Base-by-base conservation (phyloP, 2,113 vertebrate species). In the Dipodomys merriami region DNA sequence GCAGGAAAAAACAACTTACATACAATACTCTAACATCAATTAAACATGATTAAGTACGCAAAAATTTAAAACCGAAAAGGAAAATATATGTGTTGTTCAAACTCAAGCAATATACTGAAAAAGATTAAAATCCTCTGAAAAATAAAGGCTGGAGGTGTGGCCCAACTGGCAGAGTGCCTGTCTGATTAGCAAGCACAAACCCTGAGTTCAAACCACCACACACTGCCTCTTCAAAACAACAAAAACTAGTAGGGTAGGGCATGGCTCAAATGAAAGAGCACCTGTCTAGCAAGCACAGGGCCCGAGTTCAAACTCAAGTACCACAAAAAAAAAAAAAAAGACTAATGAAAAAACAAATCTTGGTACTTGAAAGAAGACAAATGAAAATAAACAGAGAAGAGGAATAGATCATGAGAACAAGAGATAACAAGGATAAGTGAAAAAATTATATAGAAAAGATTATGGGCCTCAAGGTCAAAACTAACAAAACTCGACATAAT, bases 301-400 rank as follows among this genome's bases (percentile, higher is more conserved):
- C 53, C 53, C 8, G 53, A 57, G 53, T 49, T 78, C 73, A 83
- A 77, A 86, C 33, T 65, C 35, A 68, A 7, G 11, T 18, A 86
- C 78, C 12, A 49, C 49, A 9, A 49, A 73, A 83, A 25, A 78
- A n/a, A n/a, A n/a, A n/a, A 93, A 93, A 80, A 74, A 93, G 86
- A 87, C 33, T 39, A 71, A 82, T 39, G 46, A 53, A 79, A 39
- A 76, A 94, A n/a, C n/a, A 35, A 87, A 74, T 57, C 29, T 68
- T 12, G 6, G 1, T 64, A 83, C 22, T 53, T 67, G 29, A 90
- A 9, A 85, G 25, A 7, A 88, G 9, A 79, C 18, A 78, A 44
- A 71, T 29, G 49, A 80, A 90, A 84, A 77, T 12, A 77, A 88
- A 91, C 20, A 80, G 49, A 69, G 23, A 22, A 88, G 18, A 90